Percentiles rank a stretch among this genome's conserved stretches.
Conservation (phyloP, 53 echinoderm and acorn worm genomes). For the Mesocentrotus franciscanus region DNA sequence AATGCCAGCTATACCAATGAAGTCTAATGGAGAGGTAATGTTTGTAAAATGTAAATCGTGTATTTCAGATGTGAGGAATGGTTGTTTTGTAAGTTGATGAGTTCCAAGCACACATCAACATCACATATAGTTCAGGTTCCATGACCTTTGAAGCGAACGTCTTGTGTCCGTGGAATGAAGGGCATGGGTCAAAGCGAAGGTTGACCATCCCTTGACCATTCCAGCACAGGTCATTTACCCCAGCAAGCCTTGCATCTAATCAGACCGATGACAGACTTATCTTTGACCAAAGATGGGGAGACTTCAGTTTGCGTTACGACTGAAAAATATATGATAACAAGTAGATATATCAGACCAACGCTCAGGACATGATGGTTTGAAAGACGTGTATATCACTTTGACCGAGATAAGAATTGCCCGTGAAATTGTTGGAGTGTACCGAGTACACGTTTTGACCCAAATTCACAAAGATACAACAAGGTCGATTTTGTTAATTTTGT, state of each 20-base stretch:
- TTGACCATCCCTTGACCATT: background rate
- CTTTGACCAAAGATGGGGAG: background rate
- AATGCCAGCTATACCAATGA: background rate
- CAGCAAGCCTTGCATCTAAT: conserved; percentile 20
- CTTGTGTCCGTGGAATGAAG: background rate
- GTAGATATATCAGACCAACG: background rate
- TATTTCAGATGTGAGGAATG: background rate
- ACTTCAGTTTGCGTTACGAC: background rate
- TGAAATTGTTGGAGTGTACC: conserved; percentile 1
- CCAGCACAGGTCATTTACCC: background rate
- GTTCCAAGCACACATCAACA: background rate
- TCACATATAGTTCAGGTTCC: background rate
- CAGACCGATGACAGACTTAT: background rate
- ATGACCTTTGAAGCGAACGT: background rate
- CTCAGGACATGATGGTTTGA: background rate
- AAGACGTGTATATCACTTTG: background rate
- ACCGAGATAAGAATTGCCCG: background rate
- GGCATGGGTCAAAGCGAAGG: conserved; percentile 13
- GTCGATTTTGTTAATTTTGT: conserved; percentile 8
- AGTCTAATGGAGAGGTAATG: background rate
- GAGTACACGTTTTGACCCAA: conserved; percentile 21
- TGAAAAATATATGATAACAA: background rate
- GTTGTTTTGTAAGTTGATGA: background rate
- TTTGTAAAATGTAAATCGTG: background rate
- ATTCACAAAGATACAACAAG: background rate